Evolutionary conservation across 2,888 invertebrate genomes (phyloP).

Genomic region (Fragum whitleyi): DNA sequence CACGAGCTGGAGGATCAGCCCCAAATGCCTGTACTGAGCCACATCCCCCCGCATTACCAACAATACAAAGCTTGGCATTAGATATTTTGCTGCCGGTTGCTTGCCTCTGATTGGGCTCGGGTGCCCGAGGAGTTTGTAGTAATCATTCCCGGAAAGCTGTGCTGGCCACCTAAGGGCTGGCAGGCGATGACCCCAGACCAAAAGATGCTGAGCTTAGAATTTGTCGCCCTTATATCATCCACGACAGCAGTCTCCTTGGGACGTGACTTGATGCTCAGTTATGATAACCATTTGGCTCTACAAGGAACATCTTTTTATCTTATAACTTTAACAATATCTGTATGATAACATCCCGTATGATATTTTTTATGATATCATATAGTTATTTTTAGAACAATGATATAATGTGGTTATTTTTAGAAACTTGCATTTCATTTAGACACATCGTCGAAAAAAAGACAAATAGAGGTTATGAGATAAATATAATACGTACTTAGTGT

Average conservation of each 20-base stretch:
- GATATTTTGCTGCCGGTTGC: neutral
- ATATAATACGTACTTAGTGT: no score
- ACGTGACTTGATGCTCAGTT: neutral
- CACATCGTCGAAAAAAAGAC: no score
- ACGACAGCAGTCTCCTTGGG: neutral
- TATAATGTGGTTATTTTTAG: no score
- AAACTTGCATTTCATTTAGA: no score
- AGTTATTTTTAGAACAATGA: no score
- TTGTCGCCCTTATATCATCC: neutral
- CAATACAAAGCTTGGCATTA: neutral
- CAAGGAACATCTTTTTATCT: neutral
- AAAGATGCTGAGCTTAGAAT: neutral
- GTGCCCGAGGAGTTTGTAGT: conserved; percentile 8
- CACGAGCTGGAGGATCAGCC: no score
- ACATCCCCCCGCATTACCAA: neutral
- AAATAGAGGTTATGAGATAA: no score
- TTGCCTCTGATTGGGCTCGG: neutral
- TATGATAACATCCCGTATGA: no score
- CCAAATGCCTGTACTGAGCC: no score
- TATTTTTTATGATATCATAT: no score
- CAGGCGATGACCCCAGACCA: neutral
- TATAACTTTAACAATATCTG: no score
- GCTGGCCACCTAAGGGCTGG: no score
- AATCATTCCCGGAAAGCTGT: neutral
- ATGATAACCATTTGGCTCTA: neutral